Percentiles rank a stretch among this genome's conserved stretches.
Evolutionary conservation across 1,140 invertebrate species (phyloP).

Genomic region (Coboldia fuscipes): DNA sequence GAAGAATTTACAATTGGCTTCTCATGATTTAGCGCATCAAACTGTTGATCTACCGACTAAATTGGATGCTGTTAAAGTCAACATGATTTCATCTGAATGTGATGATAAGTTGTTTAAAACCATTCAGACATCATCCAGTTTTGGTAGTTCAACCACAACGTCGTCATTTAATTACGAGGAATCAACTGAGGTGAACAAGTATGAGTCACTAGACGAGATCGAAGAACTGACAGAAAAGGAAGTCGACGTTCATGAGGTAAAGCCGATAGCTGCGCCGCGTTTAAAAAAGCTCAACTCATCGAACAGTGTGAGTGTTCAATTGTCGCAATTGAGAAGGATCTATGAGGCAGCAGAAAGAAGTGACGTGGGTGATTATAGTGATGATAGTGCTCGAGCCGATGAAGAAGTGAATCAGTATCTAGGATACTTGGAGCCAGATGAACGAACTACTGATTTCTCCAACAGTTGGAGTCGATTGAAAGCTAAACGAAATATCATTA

Average conservation of each 20-base stretch:
- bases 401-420: slow-evolving; percentile 20
- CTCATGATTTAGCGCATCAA: too few species aligned
- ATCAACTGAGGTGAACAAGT: not conserved
- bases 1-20: slow-evolving; percentile 13
- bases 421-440: slow-evolving; percentile 9
- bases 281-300: slow-evolving; percentile 14
- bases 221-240: not conserved
- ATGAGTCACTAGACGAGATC: not conserved
- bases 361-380: not conserved
- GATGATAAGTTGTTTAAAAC: not conserved
- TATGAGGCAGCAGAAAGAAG: slow-evolving; percentile 10
- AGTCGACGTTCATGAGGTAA: not conserved
- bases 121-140: slow-evolving; percentile 1
- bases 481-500: slow-evolving; percentile 10
- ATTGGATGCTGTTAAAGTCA: slow-evolving; percentile 14
- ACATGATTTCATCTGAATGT: slow-evolving; percentile 7
- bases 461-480: slow-evolving; percentile 19
- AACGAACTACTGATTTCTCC: slow-evolving; percentile 11
- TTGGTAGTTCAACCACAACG: slow-evolving; percentile 3
- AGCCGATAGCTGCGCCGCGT: slow-evolving; percentile 12
- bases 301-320: slow-evolving; percentile 14
- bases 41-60: slow-evolving; percentile 17
- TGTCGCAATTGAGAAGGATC: slow-evolving; percentile 13
- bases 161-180: not conserved
- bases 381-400: slow-evolving; percentile 13